Evolutionary conservation across 2,797 vertebrate genomes (phyloP), one percentile per base, ranked within the genome.

Genomic region (Varecia variegata): DNA sequence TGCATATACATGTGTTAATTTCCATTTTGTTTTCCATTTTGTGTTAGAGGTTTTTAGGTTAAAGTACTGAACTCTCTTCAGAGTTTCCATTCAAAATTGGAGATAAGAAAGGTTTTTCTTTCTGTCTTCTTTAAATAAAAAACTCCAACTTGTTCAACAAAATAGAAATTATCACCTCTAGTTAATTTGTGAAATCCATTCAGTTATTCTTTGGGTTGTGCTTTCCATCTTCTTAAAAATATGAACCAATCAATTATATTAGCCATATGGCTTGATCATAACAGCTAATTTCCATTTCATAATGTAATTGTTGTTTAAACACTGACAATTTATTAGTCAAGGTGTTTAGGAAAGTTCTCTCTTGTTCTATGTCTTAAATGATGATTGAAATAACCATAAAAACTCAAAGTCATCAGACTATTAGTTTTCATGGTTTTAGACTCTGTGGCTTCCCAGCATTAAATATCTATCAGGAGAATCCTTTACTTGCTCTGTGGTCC

Each of bases 191-290:
- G 97, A 98, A 98, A 97, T 97, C 89, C 95, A 94, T 97, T 98
- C 95, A 43, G 79, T 80, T 97, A 95, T 81, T 98, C 88, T 92
- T 97, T 76, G 96, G 92, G 65, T 90, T 97, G 97, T 97, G 95
- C 96, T 98, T 98, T 98, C 94, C 67, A 73, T 90, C 94, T 97
- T 98, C 95, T 95, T 4, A 96, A 98, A 98, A 98, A 96, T 97
- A 85, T 83, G 97, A 98, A 97, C 95, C 96, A 98, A 98, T 98
- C 94, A 98, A 98, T 98, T 98, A 97, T 98, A 97, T 98, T 98
- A 98, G 94, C 98, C 98, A 98, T 98, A 98, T 98, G 98, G 97
- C 94, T 98, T 98, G 98, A 98, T 98, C 91, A 92, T 96, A 97
- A 96, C 88, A 97, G 90, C 96, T 98, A 97, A 98, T 98, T 98